These are phyloP conservation scores for Naso thynnoides DNA, from an alignment of 2,797 vertebrate species.

Conservation along the genomic window DNA sequence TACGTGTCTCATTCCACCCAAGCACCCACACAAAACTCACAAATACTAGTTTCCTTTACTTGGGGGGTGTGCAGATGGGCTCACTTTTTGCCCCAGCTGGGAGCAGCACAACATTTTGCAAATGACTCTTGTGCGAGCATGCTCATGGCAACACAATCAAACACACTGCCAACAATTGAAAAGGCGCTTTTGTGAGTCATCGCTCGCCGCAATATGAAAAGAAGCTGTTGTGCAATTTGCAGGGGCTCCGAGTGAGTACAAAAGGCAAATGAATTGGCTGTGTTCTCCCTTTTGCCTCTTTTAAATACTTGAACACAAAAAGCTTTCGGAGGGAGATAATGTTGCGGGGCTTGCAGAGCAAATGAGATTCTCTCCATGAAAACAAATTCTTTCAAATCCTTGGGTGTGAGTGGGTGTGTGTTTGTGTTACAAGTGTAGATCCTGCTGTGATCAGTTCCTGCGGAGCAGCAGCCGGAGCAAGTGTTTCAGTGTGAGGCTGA, in stretches of 20 bases:
- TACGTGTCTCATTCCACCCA: background rate
- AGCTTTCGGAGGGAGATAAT: slow-evolving; percentile 52
- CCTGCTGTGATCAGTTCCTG: slow-evolving; percentile 68
- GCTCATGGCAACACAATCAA: slow-evolving; percentile 24
- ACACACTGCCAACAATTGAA: slow-evolving; percentile 27
- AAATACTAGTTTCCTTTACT: slow-evolving; percentile 16
- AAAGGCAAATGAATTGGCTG: slow-evolving; percentile 59
- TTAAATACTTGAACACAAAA: slow-evolving; percentile 72
- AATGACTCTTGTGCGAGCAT: slow-evolving; percentile 21
- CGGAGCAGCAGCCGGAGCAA: slow-evolving; percentile 38
- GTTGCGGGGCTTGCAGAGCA: slow-evolving; percentile 56
- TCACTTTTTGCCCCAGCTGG: slow-evolving; percentile 24
- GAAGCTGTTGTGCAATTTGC: slow-evolving; percentile 18
- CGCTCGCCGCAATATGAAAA: slow-evolving; percentile 25
- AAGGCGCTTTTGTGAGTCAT: slow-evolving; percentile 32
- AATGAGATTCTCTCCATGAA: slow-evolving; percentile 70
- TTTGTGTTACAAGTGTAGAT: slow-evolving; percentile 69
- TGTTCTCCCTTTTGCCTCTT: slow-evolving; percentile 66
- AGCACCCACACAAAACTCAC: slow-evolving; percentile 13
- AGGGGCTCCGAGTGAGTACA: slow-evolving; percentile 35
- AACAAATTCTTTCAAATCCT: slow-evolving; percentile 71
- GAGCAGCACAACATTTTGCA: slow-evolving; percentile 34
- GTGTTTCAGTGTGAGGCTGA: slow-evolving; percentile 40
- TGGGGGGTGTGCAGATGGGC: slow-evolving; percentile 31
- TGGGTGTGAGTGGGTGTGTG: slow-evolving; percentile 64